Conservation (phyloP, 2,113 vertebrate species). For the Xenus cinereus region DNA sequence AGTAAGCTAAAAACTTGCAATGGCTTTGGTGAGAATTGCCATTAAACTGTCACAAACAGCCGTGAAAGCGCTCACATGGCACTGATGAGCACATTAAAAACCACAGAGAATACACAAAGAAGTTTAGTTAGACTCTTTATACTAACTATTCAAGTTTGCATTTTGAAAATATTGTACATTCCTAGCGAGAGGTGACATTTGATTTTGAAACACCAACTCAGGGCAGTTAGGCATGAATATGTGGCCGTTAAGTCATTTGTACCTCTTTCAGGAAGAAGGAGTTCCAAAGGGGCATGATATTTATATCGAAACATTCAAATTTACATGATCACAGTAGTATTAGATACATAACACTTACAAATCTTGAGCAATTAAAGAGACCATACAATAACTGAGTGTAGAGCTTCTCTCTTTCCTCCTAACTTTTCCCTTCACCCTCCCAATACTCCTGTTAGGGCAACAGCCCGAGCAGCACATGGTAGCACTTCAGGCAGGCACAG, state of each 20-base stretch:
- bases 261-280: background rate
- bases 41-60: background rate
- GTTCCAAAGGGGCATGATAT: background rate
- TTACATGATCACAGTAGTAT: background rate
- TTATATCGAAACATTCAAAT: background rate
- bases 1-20: background rate
- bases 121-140: background rate
- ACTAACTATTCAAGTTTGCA: background rate
- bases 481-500: background rate
- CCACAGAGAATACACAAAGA: background rate
- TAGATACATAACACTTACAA: background rate
- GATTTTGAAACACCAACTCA: background rate
- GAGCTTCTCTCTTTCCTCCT: background rate
- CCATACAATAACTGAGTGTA: background rate
- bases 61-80: fast-evolving
- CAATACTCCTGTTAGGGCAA: background rate
- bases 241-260: background rate
- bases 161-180: background rate
- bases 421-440: background rate
- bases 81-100: background rate
- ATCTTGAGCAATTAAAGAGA: background rate
- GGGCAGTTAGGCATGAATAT: background rate
- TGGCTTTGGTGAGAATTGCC: background rate
- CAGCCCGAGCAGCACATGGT: background rate
- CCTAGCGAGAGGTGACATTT: background rate